Evolutionary conservation across 1,140 invertebrate genomes (phyloP).

Genomic region (Lepidotrigona ventralis): DNA sequence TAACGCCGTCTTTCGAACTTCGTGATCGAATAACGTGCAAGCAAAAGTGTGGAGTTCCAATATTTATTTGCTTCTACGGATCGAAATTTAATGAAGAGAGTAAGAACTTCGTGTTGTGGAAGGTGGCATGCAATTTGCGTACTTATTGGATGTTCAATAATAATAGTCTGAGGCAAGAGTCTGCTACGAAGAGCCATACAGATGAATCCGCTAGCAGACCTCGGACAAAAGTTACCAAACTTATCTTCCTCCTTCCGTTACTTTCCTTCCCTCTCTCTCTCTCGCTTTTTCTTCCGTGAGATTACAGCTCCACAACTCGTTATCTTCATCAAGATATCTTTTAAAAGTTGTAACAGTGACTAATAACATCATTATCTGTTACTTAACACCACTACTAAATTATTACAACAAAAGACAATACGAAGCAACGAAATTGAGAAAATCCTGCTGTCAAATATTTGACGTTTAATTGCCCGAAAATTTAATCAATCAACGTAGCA

Average conservation of each 20-base stretch:
- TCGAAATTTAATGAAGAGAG: background rate
- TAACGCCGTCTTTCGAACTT: no score
- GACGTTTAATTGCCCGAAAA: background rate
- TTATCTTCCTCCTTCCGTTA: background rate
- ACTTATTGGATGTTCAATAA: background rate
- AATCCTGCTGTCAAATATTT: background rate
- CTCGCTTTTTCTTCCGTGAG: background rate
- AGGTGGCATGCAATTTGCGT: background rate
- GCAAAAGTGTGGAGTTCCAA: no score
- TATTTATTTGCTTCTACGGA: no score
- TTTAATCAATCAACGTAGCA: background rate
- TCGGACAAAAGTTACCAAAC: background rate
- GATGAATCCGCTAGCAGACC: background rate
- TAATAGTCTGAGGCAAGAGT: background rate
- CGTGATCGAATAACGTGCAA: no score
- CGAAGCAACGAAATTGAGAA: background rate
- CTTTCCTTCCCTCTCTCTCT: no score
- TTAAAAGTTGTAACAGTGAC: background rate
- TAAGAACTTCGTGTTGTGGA: background rate
- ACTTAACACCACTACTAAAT: background rate
- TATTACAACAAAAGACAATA: background rate
- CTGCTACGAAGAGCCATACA: background rate
- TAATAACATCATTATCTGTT: background rate
- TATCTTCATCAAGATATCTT: background rate
- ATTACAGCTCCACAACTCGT: background rate